Percentiles rank a stretch among this genome's conserved stretches.
phyloP scores from a whole-genome alignment of 64 coral and sea anemone species.

The Platygyra sinensis region DNA sequence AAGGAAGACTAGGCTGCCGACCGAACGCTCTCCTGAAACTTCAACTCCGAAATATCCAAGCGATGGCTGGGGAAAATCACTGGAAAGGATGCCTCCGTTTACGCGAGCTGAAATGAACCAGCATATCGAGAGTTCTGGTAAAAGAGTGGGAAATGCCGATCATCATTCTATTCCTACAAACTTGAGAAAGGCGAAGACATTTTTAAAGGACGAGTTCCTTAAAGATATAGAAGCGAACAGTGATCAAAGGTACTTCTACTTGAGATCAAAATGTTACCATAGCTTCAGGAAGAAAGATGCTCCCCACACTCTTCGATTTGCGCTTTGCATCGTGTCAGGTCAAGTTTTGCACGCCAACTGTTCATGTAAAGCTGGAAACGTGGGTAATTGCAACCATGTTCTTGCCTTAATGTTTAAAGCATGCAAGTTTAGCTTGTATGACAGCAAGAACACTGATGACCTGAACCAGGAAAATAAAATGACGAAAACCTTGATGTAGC shows the following conservation, averaged over 20 bases:
- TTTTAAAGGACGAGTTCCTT: constrained; percentile 29
- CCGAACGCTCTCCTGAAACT: no score
- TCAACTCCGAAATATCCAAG: no score
- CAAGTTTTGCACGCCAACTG: not conserved
- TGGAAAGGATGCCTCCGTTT: no score
- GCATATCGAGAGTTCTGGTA: no score
- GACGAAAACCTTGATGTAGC: not conserved
- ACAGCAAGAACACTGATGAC: not conserved
- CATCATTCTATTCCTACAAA: constrained; percentile 21
- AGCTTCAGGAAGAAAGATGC: constrained; percentile 34
- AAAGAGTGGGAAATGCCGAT: no score
- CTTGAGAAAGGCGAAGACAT: constrained; percentile 41
- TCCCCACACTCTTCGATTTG: constrained; percentile 19
- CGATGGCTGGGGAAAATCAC: no score
- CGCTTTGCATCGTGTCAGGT: not conserved
- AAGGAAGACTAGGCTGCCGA: no score
- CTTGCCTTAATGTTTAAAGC: constrained; percentile 6
- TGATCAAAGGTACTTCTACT: constrained; percentile 31
- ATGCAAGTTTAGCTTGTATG: constrained; percentile 14
- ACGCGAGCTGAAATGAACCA: no score
- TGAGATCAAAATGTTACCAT: constrained; percentile 24
- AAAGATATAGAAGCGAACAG: constrained; percentile 34
- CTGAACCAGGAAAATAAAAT: not conserved
- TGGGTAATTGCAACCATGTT: not conserved
- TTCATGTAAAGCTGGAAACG: not conserved